Conservation (phyloP, 2,888 invertebrate genomes). For the Ceraclea dissimilis region DNA sequence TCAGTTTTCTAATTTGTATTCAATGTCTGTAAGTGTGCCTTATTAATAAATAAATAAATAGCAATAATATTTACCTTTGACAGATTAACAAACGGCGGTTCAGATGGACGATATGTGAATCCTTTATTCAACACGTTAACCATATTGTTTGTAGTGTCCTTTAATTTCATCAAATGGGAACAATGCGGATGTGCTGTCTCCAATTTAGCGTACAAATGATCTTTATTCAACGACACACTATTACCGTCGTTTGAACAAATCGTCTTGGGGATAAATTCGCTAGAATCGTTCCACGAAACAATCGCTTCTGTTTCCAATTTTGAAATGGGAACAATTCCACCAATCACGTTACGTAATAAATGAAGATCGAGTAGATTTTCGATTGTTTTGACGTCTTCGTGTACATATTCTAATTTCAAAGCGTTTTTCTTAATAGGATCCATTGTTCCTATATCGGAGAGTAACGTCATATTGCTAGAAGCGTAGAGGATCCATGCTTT, state of each 20-base stretch:
- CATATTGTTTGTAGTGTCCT: constrained; percentile 35
- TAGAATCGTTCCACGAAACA: constrained; percentile 28
- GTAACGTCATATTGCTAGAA: constrained; percentile 27
- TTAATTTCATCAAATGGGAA: constrained; percentile 36
- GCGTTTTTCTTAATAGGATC: constrained; percentile 78
- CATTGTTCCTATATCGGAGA: constrained; percentile 59
- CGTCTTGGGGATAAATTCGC: constrained; percentile 39
- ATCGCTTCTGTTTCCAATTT: constrained; percentile 22
- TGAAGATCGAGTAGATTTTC: constrained; percentile 50
- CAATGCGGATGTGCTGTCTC: constrained; percentile 45
- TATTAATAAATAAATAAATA: too few relatives aligned
- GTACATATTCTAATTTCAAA: constrained; percentile 61
- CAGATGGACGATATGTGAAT: constrained; percentile 49
- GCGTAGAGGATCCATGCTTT: constrained; percentile 20
- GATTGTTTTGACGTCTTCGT: constrained; percentile 60
- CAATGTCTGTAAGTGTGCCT: too few relatives aligned
- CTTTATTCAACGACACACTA: constrained; percentile 24
- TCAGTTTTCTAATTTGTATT: too few relatives aligned
- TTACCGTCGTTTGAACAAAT: constrained; percentile 19
- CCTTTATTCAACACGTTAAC: constrained; percentile 44
- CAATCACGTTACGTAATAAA: constrained; percentile 43
- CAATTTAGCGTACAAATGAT: constrained; percentile 28
- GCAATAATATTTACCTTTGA: constrained; percentile 51
- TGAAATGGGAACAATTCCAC: constrained; percentile 30
- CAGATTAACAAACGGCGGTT: constrained; percentile 45